Base-by-base conservation (phyloP, 2,888 invertebrate species). In the Pardosa pseudoannulata region DNA sequence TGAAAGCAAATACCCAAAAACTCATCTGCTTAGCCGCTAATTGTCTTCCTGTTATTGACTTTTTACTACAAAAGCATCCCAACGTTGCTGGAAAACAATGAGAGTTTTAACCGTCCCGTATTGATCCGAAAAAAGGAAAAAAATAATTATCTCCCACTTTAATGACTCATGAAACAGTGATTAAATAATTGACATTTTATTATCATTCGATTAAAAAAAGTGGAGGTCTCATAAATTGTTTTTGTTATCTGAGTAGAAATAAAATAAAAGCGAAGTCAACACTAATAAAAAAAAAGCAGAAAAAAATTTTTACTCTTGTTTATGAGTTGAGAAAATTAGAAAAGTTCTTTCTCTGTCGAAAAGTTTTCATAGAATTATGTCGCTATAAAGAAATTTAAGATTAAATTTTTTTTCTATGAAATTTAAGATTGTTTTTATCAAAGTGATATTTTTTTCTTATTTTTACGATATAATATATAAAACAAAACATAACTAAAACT, bases 151-250 rank as follows among this genome's bases (percentile, higher is more conserved):
- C 83, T 78, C 67, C 68, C 31, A 67, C 83, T 85, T 85, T 85
- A 85, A 85, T 85, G 83, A 85, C 78, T 85, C 78, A 78, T 85
- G 83, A 85, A 85, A 78, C 71, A 67, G 78, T 73, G 83, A 85
- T 85, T 85, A 78, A 85, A 79, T 85, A 85, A 85, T 85, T 85
- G 83, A 85, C 78, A 65, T 85, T 85, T 85, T 85, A 85, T 85
- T 85, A 85, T 73, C 56, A 32, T 56, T 56, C 56, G 23, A 56
- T 56, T 56, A 56, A 56, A 56, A 56, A 56, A 19, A 46, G 3
- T 5, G 23, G 56, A 56, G 56, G 23, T 23, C 56, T 23, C 56
- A 56, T 56, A 56, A 56, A 56, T 56, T 56, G 56, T 56, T 56
- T 46, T 56, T 56, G 56, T 56, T 56, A 56, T 56, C 23, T 2